Base-by-base conservation (phyloP, 2,113 vertebrate genomes). In the Oryzias woworae region DNA sequence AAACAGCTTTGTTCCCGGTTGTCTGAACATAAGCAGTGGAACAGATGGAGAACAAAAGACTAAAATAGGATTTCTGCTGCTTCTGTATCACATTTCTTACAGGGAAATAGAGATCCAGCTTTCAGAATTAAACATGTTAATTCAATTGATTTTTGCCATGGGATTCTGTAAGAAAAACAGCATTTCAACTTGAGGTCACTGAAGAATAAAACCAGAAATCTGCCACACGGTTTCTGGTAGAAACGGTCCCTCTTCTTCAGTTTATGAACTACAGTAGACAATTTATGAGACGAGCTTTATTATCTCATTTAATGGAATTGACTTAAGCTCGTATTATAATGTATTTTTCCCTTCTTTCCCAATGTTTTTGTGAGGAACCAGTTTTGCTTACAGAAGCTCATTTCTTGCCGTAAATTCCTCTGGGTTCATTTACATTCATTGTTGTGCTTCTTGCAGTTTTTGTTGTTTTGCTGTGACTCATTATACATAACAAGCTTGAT, bases 161-260 rank as follows among this genome's bases (percentile, higher is more conserved):
- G 14, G 54, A 52, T 50, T 20, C 49, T 72, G 53, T 69, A 67
- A 75, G 53, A 62, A 55, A 17, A 20, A 58, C 52, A 59, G 56
- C 52, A n/a, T 48, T 74, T 78, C 64, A 53, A 77, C 41, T 77
- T 31, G 20, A 59, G 70, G 82, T 84, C 81, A 71, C 47, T 7
- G 24, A 66, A 36, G 71, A 74, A 80, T 67, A 79, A 71, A 85
- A 68, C 53, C 60, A 58, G 68, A 85, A 85, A 90, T 88, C 82
- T 66, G 88, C 85, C 84, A 66, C 71, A 53, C 80, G 83, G 81
- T 80, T 79, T 83, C 77, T 69, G 41, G 24, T 48, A 61, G 53
- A 72, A 77, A 18, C 69, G 70, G 64, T 61, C 46, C n/a, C 3
- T 16, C 50, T 64, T 17, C n/a, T 7, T 62, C 50, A 57, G 58